Evolutionary conservation across 2,888 invertebrate species (phyloP), one percentile per base, ranked within the genome.

Genomic region (Chaetogeoica ovagalla): DNA sequence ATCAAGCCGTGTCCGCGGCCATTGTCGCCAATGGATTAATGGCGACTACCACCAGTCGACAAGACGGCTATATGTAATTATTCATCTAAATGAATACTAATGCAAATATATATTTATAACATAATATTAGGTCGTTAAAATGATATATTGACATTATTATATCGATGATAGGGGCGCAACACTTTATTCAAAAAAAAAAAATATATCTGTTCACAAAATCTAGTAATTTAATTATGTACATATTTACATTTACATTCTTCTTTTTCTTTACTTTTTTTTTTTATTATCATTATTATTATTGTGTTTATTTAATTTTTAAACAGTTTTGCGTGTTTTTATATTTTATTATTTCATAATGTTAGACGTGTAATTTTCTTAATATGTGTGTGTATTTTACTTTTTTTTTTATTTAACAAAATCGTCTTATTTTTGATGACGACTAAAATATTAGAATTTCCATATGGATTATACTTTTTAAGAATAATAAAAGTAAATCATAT

Each of bases 21-120:
- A 79, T 79, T 11, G 55, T 71, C 6, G 37, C 79, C 2, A 79
- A 79, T 43, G 79, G 79, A 71, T 63, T 79, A 30, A 79, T 79
- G 15, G 65, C 71, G 15, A 71, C 79, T 43, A 21, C 70, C n/a
- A 57, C 63, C 57, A 48, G 52, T 55, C 79, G 48, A 65, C 60
- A 55, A 48, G 70, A 79, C 43, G 39, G 63, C 62, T 62, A 62
- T 30, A 71, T 79, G 55, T 79, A 79, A 63, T 48, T 48, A 48
- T 71, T 65, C 55, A 62, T 70, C n/a, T 1, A 9, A 62, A 52
- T n/a, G 52, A 57, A 21, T 7, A 57, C 21, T 37, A n/a, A 11
- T 60, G 30, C 19, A 57, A n/a, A 57, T 57, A 57, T 66, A 65
- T 74, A 74, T 75, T 52, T 23, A 9, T 43, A 43, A 43, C 6